Conservation (phyloP, 2,888 invertebrate species). For the Amphimallon solstitiale region DNA sequence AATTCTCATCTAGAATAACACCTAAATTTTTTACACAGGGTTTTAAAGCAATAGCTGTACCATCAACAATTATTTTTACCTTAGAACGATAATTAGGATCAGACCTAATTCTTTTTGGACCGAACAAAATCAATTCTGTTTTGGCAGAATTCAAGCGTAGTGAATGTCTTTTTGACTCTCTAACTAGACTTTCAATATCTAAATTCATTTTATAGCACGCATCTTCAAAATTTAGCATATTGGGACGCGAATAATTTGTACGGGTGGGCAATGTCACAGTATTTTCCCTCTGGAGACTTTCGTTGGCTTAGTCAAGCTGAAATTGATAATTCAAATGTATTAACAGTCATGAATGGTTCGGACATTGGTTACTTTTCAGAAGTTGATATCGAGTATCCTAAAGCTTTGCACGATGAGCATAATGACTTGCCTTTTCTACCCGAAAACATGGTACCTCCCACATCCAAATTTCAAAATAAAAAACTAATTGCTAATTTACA, state of each 20-base stretch:
- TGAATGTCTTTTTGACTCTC: too few relatives aligned
- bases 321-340: conserved; percentile 16
- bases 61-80: too few relatives aligned
- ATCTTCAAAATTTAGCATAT: too few relatives aligned
- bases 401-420: conserved; percentile 50
- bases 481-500: conserved; percentile 49
- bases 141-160: too few relatives aligned
- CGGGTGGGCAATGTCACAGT: conserved; percentile 46
- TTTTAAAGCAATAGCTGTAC: too few relatives aligned
- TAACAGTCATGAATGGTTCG: neutral
- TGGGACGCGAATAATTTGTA: conserved; percentile 52
- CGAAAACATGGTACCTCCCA: conserved; percentile 46
- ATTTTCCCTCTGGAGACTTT: conserved; percentile 11
- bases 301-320: neutral
- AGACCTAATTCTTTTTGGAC: too few relatives aligned
- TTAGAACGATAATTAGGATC: too few relatives aligned
- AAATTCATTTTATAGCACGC: too few relatives aligned
- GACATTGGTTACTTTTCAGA: conserved; percentile 39
- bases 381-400: conserved; percentile 51
- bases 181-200: too few relatives aligned
- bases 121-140: too few relatives aligned
- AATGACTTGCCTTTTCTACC: conserved; percentile 42
- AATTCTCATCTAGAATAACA: too few relatives aligned
- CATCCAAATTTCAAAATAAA: conserved; percentile 29
- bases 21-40: too few relatives aligned